phyloP scores from a whole-genome alignment of 2,113 vertebrate species.

The Leiothrix lutea region DNA sequence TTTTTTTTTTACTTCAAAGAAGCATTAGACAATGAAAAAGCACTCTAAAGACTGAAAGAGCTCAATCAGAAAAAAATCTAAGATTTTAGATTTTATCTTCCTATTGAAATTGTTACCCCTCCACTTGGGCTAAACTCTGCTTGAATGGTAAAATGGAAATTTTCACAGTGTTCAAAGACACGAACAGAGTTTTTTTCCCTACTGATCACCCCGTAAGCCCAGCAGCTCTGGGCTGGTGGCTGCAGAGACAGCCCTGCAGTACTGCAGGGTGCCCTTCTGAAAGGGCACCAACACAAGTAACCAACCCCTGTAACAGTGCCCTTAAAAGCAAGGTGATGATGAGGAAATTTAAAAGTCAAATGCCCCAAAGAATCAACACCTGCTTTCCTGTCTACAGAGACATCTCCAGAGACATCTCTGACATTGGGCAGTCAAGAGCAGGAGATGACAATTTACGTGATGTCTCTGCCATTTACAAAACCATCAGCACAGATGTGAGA shows the following conservation, averaged over 20 bases:
- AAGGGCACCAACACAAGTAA: neutral
- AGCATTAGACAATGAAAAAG: neutral
- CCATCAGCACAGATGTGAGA: neutral
- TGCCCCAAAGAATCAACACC: neutral
- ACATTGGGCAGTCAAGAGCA: neutral
- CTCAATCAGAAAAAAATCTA: neutral
- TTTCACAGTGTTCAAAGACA: neutral
- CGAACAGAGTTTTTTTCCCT: neutral
- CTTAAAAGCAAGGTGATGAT: neutral
- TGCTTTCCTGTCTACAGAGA: neutral
- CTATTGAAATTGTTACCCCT: neutral
- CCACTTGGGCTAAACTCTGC: neutral
- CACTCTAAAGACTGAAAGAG: neutral
- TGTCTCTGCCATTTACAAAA: neutral
- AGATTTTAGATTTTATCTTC: neutral
- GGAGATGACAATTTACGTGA: neutral
- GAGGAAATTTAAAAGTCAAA: slow-evolving; percentile 30
- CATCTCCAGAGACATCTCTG: neutral
- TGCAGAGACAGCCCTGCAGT: neutral
- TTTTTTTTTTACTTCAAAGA: neutral
- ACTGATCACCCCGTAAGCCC: neutral
- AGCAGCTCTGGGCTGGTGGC: neutral
- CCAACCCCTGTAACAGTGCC: neutral
- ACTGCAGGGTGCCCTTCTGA: neutral
- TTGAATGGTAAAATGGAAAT: neutral